Percentiles rank a stretch among this genome's conserved stretches.
Conservation (phyloP, 2,113 vertebrate species). For the Gavialis gangeticus region DNA sequence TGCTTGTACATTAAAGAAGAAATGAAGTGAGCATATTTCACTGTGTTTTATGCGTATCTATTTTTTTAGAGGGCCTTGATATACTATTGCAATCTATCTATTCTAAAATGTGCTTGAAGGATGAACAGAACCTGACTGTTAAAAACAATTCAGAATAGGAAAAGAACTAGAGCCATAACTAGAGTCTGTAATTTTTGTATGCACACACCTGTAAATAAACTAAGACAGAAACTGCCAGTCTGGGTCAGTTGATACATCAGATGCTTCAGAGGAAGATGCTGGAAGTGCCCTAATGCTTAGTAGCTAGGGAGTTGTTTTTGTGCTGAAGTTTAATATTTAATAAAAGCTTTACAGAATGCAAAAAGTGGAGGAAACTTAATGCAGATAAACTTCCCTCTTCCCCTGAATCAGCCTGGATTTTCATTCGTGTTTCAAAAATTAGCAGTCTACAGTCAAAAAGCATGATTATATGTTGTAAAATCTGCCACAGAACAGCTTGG, state of each 20-base stretch:
- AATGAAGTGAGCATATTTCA: neutral
- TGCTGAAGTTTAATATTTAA: neutral
- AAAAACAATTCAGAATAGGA: neutral
- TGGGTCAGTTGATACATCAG: neutral
- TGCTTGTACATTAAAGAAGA: neutral
- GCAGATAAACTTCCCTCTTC: neutral
- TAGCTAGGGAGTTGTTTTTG: neutral
- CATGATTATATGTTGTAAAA: neutral
- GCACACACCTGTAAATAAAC: neutral
- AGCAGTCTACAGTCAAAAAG: neutral
- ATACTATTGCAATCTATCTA: neutral
- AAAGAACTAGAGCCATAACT: neutral
- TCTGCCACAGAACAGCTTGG: neutral
- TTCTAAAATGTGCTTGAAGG: neutral
- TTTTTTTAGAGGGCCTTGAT: neutral
- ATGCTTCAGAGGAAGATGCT: neutral
- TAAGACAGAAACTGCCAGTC: neutral
- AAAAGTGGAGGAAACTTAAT: neutral
- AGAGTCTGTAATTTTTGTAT: neutral
- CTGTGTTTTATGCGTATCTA: neutral
- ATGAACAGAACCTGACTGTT: neutral
- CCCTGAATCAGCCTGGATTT: neutral
- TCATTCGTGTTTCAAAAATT: neutral
- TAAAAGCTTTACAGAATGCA: neutral
- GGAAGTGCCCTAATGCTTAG: neutral